Evolutionary conservation across 1,140 invertebrate genomes (phyloP).

Genomic region (Drosophila dunni): DNA sequence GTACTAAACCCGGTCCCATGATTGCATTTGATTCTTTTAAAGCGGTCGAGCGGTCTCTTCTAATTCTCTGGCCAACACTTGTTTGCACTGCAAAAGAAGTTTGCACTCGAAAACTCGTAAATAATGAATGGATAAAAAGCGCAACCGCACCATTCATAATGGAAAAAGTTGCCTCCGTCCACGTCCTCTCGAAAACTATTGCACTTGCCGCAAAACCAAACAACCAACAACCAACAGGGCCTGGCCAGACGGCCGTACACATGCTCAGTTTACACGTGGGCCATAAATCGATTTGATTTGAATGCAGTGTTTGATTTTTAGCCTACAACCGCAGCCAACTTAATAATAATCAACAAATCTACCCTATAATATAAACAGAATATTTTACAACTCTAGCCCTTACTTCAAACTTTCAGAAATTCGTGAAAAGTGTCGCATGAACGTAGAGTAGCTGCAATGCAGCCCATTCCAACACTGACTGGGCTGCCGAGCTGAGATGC

Average conservation of each 20-base stretch:
- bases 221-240: too few relatives aligned
- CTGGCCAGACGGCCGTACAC: too few relatives aligned
- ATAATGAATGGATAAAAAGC: constrained; percentile 80
- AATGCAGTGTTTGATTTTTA: too few relatives aligned
- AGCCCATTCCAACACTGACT: not conserved
- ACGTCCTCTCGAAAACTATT: constrained; percentile 78
- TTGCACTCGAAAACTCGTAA: constrained; percentile 81
- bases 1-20: not conserved
- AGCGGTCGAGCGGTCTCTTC: constrained; percentile 69
- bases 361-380: too few relatives aligned
- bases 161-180: constrained; percentile 75
- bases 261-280: too few relatives aligned
- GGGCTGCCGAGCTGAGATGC: constrained; percentile 13
- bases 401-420: too few relatives aligned
- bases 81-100: constrained; percentile 76
- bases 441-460: not conserved
- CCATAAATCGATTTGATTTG: too few relatives aligned
- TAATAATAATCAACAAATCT: too few relatives aligned
- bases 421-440: too few relatives aligned
- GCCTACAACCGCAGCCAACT: too few relatives aligned
- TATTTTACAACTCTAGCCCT: too few relatives aligned
- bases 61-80: constrained; percentile 79
- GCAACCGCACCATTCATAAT: constrained; percentile 83
- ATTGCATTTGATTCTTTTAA: constrained; percentile 35
- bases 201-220: constrained; percentile 59